These are phyloP conservation scores for Myrmophylax atrothorax DNA, from an alignment of 2,113 vertebrate genomes.

Conservation along the genomic window DNA sequence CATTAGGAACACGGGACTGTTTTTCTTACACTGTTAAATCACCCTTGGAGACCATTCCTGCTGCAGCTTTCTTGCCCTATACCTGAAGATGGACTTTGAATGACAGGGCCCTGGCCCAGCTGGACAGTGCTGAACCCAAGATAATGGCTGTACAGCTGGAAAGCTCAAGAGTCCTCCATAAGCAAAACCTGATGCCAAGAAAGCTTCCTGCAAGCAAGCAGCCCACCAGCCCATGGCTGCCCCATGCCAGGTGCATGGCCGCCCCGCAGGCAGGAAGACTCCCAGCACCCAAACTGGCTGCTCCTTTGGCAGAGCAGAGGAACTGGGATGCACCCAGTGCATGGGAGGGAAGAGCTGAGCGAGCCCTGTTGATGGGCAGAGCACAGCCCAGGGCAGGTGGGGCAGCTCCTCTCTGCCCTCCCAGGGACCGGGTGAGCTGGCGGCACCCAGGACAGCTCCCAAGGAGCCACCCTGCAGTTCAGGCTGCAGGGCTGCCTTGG, in stretches of 20 bases:
- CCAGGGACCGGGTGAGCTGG: not conserved
- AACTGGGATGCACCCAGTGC: not conserved
- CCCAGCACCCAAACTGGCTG: not conserved
- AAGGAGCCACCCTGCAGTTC: not conserved
- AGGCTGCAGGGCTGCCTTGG: not conserved
- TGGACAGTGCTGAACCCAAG: slow-evolving; percentile 11
- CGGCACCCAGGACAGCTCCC: rapidly evolving
- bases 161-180: not conserved
- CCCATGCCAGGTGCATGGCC: not conserved
- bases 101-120: not conserved
- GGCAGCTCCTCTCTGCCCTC: not conserved
- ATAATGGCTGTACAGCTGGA: not conserved
- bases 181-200: slow-evolving; percentile 4
- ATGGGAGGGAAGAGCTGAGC: not conserved
- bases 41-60: slow-evolving; percentile 61
- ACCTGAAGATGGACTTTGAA: not conserved
- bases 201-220: not conserved
- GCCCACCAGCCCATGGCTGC: rapidly evolving
- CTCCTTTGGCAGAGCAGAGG: not conserved
- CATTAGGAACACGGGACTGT: slow-evolving; percentile 33
- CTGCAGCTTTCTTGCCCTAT: not conserved
- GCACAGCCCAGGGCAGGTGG: rapidly evolving
- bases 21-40: slow-evolving; percentile 55
- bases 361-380: not conserved
- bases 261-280: not conserved